Evolutionary conservation across 2,888 invertebrate species (phyloP).

Genomic region (Drosophila picticornis): DNA sequence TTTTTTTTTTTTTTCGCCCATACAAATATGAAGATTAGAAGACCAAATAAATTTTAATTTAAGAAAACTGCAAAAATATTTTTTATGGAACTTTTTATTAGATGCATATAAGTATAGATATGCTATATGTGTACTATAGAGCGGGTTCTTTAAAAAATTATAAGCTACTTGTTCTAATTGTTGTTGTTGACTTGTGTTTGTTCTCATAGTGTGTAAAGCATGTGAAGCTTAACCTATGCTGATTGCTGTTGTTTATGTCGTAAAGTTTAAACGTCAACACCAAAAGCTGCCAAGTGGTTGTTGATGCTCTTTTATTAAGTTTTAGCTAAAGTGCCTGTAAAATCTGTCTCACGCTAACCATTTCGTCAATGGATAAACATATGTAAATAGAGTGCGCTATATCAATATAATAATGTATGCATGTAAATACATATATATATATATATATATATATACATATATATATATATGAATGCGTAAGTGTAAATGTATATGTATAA

Average conservation of each 20-base stretch:
- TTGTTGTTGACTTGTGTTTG: slow-evolving; percentile 23
- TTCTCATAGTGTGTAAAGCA: slow-evolving; percentile 6
- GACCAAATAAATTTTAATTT: neutral
- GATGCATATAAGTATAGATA: slow-evolving; percentile 36
- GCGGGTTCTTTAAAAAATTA: slow-evolving; percentile 17
- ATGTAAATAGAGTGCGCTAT: neutral
- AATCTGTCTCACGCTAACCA: neutral
- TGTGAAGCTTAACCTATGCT: slow-evolving; percentile 15
- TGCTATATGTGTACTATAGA: slow-evolving; percentile 17
- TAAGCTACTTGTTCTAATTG: slow-evolving; percentile 35
- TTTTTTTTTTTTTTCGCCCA: neutral
- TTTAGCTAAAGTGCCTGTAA: slow-evolving; percentile 33
- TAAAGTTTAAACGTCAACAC: slow-evolving; percentile 14
- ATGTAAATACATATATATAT: slow-evolving; percentile 2
- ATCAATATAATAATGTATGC: neutral
- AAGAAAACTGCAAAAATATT: neutral
- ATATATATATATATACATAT: slow-evolving; percentile 4
- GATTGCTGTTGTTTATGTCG: slow-evolving; percentile 9
- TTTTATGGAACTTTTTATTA: slow-evolving; percentile 45
- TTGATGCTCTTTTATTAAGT: slow-evolving; percentile 19
- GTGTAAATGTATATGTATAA: slow-evolving; percentile 8
- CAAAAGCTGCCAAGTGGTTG: slow-evolving; percentile 15
- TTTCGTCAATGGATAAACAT: neutral
- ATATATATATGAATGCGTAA: slow-evolving; percentile 1
- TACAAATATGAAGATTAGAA: neutral